Evolutionary conservation across 1,140 invertebrate genomes (phyloP).

Genomic region (Pseudomyrmex dendroicus): DNA sequence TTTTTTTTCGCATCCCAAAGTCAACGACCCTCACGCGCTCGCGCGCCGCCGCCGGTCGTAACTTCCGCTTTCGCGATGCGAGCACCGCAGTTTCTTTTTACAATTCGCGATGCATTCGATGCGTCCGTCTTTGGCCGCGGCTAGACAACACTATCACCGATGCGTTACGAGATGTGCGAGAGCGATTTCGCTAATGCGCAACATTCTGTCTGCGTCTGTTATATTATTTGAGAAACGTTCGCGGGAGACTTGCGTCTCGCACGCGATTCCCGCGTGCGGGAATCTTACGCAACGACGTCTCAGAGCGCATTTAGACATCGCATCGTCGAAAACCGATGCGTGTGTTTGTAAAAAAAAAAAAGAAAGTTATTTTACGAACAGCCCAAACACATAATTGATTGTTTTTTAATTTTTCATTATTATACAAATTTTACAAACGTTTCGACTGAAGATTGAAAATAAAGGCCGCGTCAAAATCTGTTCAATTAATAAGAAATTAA

Average conservation of each 20-base stretch:
- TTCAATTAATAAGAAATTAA: no score
- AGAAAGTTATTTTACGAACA: no score
- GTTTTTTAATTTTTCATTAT: no score
- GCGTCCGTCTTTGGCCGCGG: conserved; percentile 13
- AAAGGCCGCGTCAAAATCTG: no score
- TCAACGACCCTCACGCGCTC: conserved; percentile 19
- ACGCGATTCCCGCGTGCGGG: conserved; percentile 13
- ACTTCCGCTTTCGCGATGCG: conserved; percentile 38
- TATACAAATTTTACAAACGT: no score
- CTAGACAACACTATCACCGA: background rate
- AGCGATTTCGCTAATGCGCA: conserved; percentile 41
- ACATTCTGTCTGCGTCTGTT: background rate
- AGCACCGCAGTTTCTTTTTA: conserved; percentile 39
- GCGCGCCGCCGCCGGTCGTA: background rate
- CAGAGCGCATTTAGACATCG: background rate
- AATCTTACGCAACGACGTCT: conserved; percentile 23
- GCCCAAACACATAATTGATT: no score
- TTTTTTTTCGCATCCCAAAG: background rate
- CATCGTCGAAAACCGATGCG: background rate
- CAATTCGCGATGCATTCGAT: conserved; percentile 36
- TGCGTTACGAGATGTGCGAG: conserved; percentile 18
- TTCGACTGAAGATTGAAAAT: no score
- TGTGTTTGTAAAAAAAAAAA: background rate
- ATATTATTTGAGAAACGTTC: conserved; percentile 12
- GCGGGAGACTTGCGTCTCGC: conserved; percentile 14